Percentiles rank a stretch among this genome's conserved stretches.
These are phyloP conservation scores for Lindbergichthys nudifrons DNA, from an alignment of 2,797 vertebrate species.

Conservation along the genomic window DNA sequence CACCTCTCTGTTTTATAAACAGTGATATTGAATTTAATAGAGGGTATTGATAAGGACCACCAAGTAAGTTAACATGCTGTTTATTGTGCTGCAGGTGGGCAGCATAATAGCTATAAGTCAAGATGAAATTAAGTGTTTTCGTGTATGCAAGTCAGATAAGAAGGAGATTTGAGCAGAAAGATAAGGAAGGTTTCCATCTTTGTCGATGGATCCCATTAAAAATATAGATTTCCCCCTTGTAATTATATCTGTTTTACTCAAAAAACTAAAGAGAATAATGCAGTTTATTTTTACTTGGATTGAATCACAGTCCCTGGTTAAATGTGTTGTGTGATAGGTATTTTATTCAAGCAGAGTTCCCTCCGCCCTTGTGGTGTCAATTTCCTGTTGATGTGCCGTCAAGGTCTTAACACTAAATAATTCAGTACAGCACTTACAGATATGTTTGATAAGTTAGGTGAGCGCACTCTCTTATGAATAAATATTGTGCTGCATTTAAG, in stretches of 20 bases:
- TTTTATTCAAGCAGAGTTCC: background rate
- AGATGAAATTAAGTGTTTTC: no score
- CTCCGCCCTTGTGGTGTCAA: background rate
- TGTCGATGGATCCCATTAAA: no score
- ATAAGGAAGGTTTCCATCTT: no score
- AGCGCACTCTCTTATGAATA: background rate
- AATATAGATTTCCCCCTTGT: no score
- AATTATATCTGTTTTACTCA: no score
- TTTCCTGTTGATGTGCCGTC: background rate
- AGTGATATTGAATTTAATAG: background rate
- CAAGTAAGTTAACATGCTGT: constrained; percentile 1
- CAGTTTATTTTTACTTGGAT: background rate
- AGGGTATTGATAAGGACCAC: background rate
- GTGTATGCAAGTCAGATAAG: no score
- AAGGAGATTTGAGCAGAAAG: no score
- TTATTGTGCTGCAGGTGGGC: constrained; percentile 25
- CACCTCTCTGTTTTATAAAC: background rate
- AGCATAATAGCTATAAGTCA: no score
- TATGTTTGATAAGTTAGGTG: background rate
- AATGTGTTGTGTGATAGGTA: background rate
- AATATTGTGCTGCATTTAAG: background rate
- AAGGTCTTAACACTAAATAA: background rate
- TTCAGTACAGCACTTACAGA: background rate
- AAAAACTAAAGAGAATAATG: no score
- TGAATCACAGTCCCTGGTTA: background rate